Base-by-base conservation (phyloP, 1,140 invertebrate species). In the Planococcus citri region DNA sequence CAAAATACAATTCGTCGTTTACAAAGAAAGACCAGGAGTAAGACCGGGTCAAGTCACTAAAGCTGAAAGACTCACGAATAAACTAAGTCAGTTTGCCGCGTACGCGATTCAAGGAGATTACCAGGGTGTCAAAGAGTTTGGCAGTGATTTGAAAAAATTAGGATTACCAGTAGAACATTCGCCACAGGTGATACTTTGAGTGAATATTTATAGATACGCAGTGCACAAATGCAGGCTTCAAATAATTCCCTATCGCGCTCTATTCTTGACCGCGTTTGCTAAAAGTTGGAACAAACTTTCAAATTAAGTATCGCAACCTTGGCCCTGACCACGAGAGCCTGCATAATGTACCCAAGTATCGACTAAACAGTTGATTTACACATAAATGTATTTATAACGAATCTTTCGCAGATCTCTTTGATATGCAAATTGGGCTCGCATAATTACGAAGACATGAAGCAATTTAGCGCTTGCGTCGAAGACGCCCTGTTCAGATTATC, bases 1-100 rank as follows among this genome's bases (percentile, higher is more conserved):
- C 17, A 99, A 99, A 80, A 80, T 99, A 57, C 95, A 98, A 77
- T 98, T 98, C 76, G 90, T 98, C 29, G 96, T 97, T 79, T 99
- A 99, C 79, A 97, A 97, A 78, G 97, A 99, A 78, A 83, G 95
- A 27, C 94, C 97, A 0, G 97, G 97, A 2, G 92, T 99, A 14
- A 82, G 95, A 74, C 92, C 95, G 0, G 97, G 96, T 12, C 93
- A 97, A 78, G 93, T 98, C 38, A 92, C 92, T 20, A 95, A 95
- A 78, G 92, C 92, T 8, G 92, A 94, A 80, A 83, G 92, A 69
- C 85, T 95, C 61, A 94, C 92, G 0, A 93, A 88, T 72, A 93
- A 92, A 79, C 79, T 96, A 71, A 94, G 92, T 58, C 91, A 97
- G 79, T 94, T 97, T 77, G 94, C 94, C 51, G 90, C 91, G 21